Evolutionary conservation across 2,797 vertebrate genomes (phyloP).

Genomic region (Gastrophryne carolinensis): DNA sequence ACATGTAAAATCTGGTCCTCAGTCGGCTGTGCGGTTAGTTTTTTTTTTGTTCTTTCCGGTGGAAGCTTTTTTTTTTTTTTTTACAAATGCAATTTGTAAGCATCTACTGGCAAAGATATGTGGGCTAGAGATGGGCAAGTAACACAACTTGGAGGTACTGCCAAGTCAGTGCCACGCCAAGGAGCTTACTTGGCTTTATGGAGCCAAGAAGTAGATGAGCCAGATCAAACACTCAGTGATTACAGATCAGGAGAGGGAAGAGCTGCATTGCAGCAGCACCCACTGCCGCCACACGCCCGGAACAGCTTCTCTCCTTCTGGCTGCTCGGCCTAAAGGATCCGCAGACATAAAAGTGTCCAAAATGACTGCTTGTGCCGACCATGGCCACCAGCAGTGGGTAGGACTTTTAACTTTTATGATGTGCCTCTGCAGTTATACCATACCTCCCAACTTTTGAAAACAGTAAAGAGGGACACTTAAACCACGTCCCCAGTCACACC

Average conservation of each 20-base stretch:
- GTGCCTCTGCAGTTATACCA: too few species aligned
- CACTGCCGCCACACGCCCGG: not conserved
- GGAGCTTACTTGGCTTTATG: constrained; percentile 48
- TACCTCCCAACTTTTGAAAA: too few species aligned
- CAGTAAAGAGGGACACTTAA: too few species aligned
- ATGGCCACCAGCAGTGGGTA: too few species aligned
- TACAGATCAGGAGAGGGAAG: constrained; percentile 48
- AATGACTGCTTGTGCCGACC: too few species aligned
- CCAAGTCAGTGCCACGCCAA: constrained; percentile 45
- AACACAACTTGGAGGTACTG: constrained; percentile 46
- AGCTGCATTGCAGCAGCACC: constrained; percentile 46
- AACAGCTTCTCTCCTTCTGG: not conserved
- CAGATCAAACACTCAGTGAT: constrained; percentile 52
- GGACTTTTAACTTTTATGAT: too few species aligned
- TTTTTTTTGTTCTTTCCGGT: constrained; percentile 6
- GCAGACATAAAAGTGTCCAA: not conserved
- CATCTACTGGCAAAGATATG: constrained; percentile 48
- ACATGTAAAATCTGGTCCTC: constrained; percentile 15
- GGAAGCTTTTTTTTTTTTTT: constrained; percentile 28
- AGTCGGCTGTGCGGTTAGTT: constrained; percentile 6
- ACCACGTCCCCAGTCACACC: too few species aligned
- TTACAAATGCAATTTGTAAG: constrained; percentile 51
- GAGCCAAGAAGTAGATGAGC: constrained; percentile 51
- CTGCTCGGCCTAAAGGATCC: not conserved
- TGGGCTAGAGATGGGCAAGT: constrained; percentile 50